phyloP scores from a whole-genome alignment of 30 jellyfish, hydroid and myxozoan genomes.

The Pelagia noctiluca region DNA sequence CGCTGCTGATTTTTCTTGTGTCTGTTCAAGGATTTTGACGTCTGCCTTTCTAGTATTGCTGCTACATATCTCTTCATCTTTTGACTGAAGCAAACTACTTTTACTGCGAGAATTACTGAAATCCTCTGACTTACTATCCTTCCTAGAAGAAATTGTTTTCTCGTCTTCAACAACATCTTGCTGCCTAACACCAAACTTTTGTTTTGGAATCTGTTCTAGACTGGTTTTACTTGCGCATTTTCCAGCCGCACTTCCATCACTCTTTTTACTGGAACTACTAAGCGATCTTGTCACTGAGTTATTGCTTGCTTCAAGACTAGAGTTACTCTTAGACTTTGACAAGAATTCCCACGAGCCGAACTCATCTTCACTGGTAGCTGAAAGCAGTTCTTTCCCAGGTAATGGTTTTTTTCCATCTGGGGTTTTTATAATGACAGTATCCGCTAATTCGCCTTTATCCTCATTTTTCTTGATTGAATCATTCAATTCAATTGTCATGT shows the following conservation, averaged over 20 bases:
- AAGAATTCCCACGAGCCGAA: constrained; percentile 73
- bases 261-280: background rate
- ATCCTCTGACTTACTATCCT: too few relatives aligned
- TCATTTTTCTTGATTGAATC: background rate
- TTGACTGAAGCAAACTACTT: too few relatives aligned
- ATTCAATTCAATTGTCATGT: background rate
- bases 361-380: constrained; percentile 14
- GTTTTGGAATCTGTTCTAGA: too few relatives aligned
- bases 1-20: constrained; percentile 12
- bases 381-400: background rate
- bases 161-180: too few relatives aligned
- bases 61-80: too few relatives aligned
- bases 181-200: too few relatives aligned
- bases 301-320: background rate
- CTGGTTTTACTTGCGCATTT: too few relatives aligned
- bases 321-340: constrained; percentile 2
- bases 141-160: too few relatives aligned
- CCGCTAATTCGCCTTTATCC: constrained; percentile 20
- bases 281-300: background rate
- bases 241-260: too few relatives aligned
- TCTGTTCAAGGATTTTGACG: too few relatives aligned
- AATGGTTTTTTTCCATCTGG: constrained; percentile 16
- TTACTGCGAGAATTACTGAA: too few relatives aligned
- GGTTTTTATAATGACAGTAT: constrained; percentile 13
- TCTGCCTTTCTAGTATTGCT: too few relatives aligned